Percentiles rank a stretch among this genome's conserved stretches.
These are phyloP conservation scores for Ommatoiulus sabulosus DNA, from an alignment of 2,888 invertebrate species.

Conservation along the genomic window DNA sequence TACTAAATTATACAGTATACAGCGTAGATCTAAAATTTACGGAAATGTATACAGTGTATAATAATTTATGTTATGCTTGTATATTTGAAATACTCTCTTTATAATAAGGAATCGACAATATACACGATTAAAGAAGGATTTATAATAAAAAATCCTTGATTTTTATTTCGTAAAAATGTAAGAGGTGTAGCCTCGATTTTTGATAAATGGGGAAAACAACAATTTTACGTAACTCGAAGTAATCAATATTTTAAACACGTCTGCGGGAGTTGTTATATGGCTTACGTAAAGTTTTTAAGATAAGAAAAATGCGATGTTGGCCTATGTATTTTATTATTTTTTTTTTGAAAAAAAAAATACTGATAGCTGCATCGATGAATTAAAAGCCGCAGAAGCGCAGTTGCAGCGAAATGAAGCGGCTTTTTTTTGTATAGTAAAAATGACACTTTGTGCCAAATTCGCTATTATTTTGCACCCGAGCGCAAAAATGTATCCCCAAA, in stretches of 20 bases:
- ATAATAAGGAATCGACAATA: too few species aligned
- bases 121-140: too few species aligned
- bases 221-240: background rate
- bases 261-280: background rate
- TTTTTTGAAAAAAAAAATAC: background rate
- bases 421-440: background rate
- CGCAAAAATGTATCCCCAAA: slow-evolving; percentile 13
- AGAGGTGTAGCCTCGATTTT: background rate
- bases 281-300: slow-evolving; percentile 16
- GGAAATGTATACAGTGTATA: too few species aligned
- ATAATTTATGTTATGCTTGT: too few species aligned
- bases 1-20: too few species aligned
- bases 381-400: background rate
- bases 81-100: too few species aligned
- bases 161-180: too few species aligned
- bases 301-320: slow-evolving; percentile 24
- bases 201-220: slow-evolving; percentile 25
- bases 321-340: background rate
- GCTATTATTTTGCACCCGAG: background rate
- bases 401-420: background rate
- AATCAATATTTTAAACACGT: slow-evolving; percentile 26
- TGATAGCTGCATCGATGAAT: background rate
- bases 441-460: slow-evolving; percentile 1
- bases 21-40: too few species aligned
- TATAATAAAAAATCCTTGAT: too few species aligned